Base-by-base conservation (phyloP, 2,888 invertebrate genomes). In the Drosophila mimica region DNA sequence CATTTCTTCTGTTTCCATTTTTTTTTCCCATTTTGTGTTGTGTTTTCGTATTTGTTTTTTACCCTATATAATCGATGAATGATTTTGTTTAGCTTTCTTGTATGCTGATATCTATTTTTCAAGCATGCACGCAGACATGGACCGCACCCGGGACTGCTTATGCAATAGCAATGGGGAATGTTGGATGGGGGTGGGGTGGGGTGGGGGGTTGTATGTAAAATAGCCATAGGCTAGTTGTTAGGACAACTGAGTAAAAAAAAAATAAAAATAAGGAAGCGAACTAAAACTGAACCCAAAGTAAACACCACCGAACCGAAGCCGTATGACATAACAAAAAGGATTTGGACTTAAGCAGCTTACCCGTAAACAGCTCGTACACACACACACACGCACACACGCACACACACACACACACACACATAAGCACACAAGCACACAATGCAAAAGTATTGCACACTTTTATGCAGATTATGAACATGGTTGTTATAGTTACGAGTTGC, bases 281-380 rank as follows among this genome's bases (percentile, higher is more conserved):
- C 48, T 54, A 33, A 62, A 59, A 7, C 17, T 56, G 30, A 56
- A 54, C 59, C 68, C 56, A 61, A 53, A 46, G 30, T 43, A 25
- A 34, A 49, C 70, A 49, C 40, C 63, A 58, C 36, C 53, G 57
- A 75, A 70, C 68, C 63, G 81, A 73, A 80, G 84, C 65, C 72
- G 69, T 79, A 77, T 83, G 83, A 85, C 86, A 84, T 79, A 85
- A 83, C 86, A 81, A 81, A 84, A 88, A 79, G 88, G 88, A 84
- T 84, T 84, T 88, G 46, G 64, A 85, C 77, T 81, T 84, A 84
- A 88, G 84, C 86, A 81, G 88, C 88, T 84, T 84, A 85, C 74
- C 76, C 73, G 88, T 81, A 81, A 84, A 87, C 82, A 83, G 72
- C 69, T 25, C 46, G 72, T 30, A 56, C 38, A 65, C 60, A 59